A percentile compares a stretch with the other conserved stretches of the same genome.
Evolutionary conservation across 2,888 invertebrate genomes (phyloP).

Genomic region (Aleiodes testaceus): DNA sequence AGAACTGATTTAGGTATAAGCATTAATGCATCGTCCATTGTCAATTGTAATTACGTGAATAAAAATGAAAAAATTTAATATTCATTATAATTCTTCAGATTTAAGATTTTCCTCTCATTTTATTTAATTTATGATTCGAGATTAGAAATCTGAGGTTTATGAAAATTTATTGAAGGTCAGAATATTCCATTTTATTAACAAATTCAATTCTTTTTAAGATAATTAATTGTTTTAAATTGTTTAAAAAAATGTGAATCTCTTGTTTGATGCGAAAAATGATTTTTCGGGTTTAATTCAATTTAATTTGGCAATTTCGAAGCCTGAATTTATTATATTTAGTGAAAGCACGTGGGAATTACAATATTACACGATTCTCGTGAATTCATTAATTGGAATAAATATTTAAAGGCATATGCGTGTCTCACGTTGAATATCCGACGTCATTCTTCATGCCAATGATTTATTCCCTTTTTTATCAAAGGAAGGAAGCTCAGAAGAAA

Average conservation of each 20-base stretch:
- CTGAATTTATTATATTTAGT: not conserved
- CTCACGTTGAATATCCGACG: no score
- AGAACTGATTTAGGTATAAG: constrained; percentile 30
- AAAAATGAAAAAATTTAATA: constrained; percentile 6
- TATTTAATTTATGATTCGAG: not conserved
- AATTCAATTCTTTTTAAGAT: no score
- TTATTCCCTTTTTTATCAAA: no score
- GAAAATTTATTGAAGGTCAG: constrained; percentile 7
- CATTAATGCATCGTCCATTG: constrained; percentile 8
- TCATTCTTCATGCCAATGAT: no score
- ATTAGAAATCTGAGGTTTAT: not conserved
- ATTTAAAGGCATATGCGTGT: no score
- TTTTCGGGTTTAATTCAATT: not conserved
- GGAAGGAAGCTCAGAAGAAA: no score
- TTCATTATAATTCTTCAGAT: not conserved
- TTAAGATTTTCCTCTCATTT: not conserved
- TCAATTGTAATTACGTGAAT: constrained; percentile 5
- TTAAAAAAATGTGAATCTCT: not conserved
- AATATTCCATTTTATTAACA: not conserved
- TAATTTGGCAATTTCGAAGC: not conserved
- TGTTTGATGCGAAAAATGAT: not conserved
- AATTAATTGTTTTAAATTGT: no score
- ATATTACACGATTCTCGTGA: not conserved
- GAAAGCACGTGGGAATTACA: constrained; percentile 15
- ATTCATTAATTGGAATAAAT: not conserved